Percentiles rank a stretch among this genome's conserved stretches.
phyloP scores from a whole-genome alignment of 2,797 vertebrate genomes.

The Myotis pilosus region DNA sequence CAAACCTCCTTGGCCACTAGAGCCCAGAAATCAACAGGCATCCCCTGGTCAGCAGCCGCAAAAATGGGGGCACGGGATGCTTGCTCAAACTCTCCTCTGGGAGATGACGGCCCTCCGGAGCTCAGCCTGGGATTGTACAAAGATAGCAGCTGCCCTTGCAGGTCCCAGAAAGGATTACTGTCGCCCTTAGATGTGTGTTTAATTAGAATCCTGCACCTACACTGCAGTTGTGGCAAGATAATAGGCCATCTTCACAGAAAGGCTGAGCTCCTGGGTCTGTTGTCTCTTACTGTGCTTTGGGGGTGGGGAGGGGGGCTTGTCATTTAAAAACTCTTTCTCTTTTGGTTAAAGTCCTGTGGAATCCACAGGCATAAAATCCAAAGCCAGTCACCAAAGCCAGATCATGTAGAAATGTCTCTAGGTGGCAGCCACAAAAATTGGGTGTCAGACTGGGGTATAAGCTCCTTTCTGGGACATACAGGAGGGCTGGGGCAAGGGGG shows the following conservation, averaged over 20 bases:
- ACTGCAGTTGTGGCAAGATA: background rate
- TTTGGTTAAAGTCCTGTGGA: background rate
- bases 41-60: background rate
- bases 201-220: background rate
- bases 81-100: background rate
- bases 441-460: background rate
- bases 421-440: background rate
- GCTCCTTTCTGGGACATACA: background rate
- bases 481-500: background rate
- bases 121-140: background rate
- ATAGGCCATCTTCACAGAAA: background rate
- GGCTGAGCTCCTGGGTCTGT: background rate
- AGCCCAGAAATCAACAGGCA: background rate
- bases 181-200: background rate
- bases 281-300: background rate
- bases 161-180: background rate
- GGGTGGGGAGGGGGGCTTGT: accelerated
- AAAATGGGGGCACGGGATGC: background rate
- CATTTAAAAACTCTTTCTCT: background rate
- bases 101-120: background rate
- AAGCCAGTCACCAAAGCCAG: background rate
- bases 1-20: background rate
- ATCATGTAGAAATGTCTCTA: background rate
- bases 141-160: no score
- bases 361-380: background rate